These are phyloP conservation scores for Euthynnus affinis DNA, from an alignment of 2,797 vertebrate species.

Conservation along the genomic window DNA sequence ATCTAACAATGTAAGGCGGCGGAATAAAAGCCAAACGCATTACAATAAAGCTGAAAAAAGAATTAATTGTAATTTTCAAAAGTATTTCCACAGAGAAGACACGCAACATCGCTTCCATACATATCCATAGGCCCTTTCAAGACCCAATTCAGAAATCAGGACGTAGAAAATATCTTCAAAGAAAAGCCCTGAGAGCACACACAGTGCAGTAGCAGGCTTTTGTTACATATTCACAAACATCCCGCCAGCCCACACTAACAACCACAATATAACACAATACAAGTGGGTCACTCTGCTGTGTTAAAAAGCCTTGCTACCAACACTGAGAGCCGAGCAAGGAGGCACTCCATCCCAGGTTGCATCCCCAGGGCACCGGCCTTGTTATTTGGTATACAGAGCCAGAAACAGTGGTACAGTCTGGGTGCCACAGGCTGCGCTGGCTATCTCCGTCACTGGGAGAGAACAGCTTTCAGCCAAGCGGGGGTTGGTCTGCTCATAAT, in stretches of 20 bases:
- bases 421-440: constrained; percentile 1
- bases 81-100: not conserved
- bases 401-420: constrained; percentile 3
- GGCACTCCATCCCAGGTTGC: constrained; percentile 53
- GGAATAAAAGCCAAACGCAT: not conserved
- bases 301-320: constrained; percentile 81
- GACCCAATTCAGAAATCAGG: constrained; percentile 64
- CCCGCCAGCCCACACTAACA: constrained; percentile 71
- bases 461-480: constrained; percentile 44
- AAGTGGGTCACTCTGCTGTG: constrained; percentile 78
- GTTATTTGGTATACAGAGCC: constrained; percentile 37
- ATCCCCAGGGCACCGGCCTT: constrained; percentile 46
- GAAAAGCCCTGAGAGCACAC: constrained; percentile 58
- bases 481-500: constrained; percentile 34
- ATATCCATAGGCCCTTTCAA: constrained; percentile 46
- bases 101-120: constrained; percentile 15
- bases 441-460: constrained; percentile 15
- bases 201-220: constrained; percentile 56
- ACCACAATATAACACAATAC: constrained; percentile 62
- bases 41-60: not conserved
- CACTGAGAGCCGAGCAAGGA: constrained; percentile 76
- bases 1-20: not conserved
- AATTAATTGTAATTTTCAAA: constrained; percentile 23
- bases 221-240: constrained; percentile 68
- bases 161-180: constrained; percentile 67